Evolutionary conservation across 2,113 vertebrate species (phyloP).

Genomic region (Pholis gunnellus): DNA sequence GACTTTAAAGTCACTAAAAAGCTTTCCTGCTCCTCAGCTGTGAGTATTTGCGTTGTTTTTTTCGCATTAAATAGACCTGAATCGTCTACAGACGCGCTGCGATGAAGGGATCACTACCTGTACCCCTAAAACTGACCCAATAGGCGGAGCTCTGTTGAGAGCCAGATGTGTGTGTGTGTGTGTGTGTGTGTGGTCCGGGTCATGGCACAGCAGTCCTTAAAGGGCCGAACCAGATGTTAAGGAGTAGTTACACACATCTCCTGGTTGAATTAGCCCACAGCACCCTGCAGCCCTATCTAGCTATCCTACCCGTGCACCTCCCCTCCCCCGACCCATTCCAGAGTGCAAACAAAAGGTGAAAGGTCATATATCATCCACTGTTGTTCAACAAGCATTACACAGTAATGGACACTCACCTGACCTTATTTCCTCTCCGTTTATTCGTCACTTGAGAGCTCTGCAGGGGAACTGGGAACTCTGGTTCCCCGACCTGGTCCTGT

Average conservation of each 20-base stretch:
- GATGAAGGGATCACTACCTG: not conserved
- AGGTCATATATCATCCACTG: conserved; percentile 68
- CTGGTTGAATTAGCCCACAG: conserved; percentile 49
- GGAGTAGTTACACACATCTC: conserved; percentile 9
- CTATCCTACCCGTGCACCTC: not conserved
- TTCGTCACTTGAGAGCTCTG: conserved; percentile 73
- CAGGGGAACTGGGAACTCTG: conserved; percentile 33
- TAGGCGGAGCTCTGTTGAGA: not conserved
- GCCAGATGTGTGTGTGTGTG: conserved; percentile 27
- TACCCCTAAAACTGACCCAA: not conserved
- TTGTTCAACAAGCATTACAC: conserved; percentile 59
- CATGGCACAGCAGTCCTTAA: not conserved
- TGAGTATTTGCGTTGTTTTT: not conserved
- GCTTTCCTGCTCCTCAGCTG: not conserved
- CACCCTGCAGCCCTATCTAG: conserved; percentile 13
- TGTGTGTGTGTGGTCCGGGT: conserved; percentile 16
- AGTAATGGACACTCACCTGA: conserved; percentile 49
- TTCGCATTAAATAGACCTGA: not conserved
- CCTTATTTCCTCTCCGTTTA: conserved; percentile 42
- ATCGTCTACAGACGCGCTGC: not conserved
- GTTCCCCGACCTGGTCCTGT: conserved; percentile 46
- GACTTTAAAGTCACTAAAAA: not conserved
- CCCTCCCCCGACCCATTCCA: conserved; percentile 37
- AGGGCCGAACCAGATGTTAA: conserved; percentile 30
- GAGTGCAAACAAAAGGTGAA: conserved; percentile 60